A percentile compares a stretch with the other conserved stretches of the same genome.
Conservation (phyloP, 2,113 vertebrate species). For the Notechis scutatus region DNA sequence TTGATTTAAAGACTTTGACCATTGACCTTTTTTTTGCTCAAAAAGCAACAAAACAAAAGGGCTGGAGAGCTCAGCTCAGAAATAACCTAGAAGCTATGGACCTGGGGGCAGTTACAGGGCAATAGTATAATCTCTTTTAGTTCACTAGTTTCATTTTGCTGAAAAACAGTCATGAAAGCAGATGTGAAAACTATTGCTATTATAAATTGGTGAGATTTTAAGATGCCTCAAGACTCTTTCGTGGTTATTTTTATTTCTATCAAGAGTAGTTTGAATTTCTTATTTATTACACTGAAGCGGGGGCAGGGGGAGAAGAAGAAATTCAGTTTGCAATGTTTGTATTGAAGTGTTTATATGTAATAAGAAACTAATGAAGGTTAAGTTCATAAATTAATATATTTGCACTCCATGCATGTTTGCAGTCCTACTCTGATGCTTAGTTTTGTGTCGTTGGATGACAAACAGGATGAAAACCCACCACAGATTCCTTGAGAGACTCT, state of each 20-base stretch:
- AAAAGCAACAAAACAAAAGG: neutral
- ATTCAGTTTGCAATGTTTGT: neutral
- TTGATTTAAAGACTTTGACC: neutral
- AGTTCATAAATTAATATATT: neutral
- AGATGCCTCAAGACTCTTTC: neutral
- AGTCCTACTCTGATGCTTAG: neutral
- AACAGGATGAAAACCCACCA: neutral
- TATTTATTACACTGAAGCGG: neutral
- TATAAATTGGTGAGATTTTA: neutral
- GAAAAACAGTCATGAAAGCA: neutral
- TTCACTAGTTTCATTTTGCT: neutral
- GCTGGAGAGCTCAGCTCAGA: neutral
- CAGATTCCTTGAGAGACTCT: neutral
- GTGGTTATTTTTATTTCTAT: neutral
- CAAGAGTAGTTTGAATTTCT: neutral
- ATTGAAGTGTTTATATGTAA: neutral
- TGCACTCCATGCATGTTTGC: neutral
- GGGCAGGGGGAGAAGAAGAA: neutral
- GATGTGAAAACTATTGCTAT: neutral
- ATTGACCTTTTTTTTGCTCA: neutral
- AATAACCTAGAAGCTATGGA: neutral
- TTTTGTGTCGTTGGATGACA: neutral
- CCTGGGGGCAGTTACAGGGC: neutral
- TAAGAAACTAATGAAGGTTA: neutral
- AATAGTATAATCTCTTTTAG: neutral